phyloP scores from a whole-genome alignment of 2,113 vertebrate species.

The Catharus minimus region DNA sequence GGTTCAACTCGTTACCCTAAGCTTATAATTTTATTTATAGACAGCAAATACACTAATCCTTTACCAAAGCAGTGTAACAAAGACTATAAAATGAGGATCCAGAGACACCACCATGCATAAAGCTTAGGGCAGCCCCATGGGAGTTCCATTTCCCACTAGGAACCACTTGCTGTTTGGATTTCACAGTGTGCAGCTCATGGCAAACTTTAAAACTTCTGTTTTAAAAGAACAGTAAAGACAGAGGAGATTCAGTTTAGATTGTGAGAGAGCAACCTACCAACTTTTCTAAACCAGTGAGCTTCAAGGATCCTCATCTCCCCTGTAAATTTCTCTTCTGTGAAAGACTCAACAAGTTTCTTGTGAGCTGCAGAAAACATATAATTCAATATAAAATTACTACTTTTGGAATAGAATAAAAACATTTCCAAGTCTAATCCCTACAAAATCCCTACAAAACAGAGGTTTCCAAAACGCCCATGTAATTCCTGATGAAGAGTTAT shows the following conservation, averaged over 20 bases:
- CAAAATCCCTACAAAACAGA: neutral
- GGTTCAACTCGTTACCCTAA: neutral
- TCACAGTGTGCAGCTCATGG: neutral
- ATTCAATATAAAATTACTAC: neutral
- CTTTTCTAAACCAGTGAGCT: slow-evolving; percentile 92
- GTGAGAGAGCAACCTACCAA: slow-evolving; percentile 74
- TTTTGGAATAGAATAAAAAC: neutral
- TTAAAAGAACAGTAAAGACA: neutral
- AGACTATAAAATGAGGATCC: neutral
- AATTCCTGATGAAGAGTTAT: neutral
- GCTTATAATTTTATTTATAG: neutral
- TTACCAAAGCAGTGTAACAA: neutral
- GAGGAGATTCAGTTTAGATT: neutral
- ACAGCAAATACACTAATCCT: neutral
- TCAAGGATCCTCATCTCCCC: slow-evolving; percentile 71
- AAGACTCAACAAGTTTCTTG: slow-evolving; percentile 62
- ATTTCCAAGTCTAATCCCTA: neutral
- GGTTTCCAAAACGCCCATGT: neutral
- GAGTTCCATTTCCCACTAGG: neutral
- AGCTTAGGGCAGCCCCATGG: neutral
- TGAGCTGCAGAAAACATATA: slow-evolving; percentile 72
- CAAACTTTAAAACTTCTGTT: neutral
- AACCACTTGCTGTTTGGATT: neutral
- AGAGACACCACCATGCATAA: accelerated
- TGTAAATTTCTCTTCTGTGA: slow-evolving; percentile 23